Conservation (phyloP, 2,888 invertebrate species). For the Agrenia bidenticulata region DNA sequence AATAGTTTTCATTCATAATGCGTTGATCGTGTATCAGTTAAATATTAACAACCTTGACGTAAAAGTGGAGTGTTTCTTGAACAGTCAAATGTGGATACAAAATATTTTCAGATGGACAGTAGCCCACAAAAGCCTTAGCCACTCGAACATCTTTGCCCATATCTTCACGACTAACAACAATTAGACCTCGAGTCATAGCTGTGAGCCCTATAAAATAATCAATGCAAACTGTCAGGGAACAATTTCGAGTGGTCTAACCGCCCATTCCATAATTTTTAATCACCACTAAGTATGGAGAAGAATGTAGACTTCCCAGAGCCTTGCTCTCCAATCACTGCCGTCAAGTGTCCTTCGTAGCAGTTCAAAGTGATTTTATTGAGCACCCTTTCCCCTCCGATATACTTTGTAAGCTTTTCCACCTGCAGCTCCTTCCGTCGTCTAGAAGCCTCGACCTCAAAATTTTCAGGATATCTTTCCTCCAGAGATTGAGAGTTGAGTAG, state of each 20-base stretch:
- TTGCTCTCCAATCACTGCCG: constrained; percentile 13
- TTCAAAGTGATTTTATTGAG: constrained; percentile 28
- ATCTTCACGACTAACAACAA: constrained; percentile 29
- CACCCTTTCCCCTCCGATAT: constrained; percentile 20
- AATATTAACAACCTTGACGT: not conserved
- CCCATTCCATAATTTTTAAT: no score
- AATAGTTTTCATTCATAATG: no score
- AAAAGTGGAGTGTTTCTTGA: constrained; percentile 37
- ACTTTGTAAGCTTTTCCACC: constrained; percentile 32
- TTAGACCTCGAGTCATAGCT: constrained; percentile 12
- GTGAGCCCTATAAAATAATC: constrained; percentile 20
- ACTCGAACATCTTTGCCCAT: constrained; percentile 16
- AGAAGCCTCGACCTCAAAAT: constrained; percentile 32
- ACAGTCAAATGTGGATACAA: constrained; percentile 36
- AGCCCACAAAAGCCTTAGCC: constrained; percentile 30
- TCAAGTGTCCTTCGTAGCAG: constrained; percentile 31
- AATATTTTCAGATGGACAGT: constrained; percentile 27
- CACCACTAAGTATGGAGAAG: not conserved
- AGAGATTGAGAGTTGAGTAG: constrained; percentile 5
- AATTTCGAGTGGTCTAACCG: no score
- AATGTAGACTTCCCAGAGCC: constrained; percentile 3
- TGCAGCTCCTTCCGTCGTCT: constrained; percentile 34
- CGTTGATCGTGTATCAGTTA: no score
- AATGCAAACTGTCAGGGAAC: no score
- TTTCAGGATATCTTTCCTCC: constrained; percentile 28